Evolutionary conservation across 2,888 invertebrate species (phyloP).

Genomic region (Halictus quadricinctus): DNA sequence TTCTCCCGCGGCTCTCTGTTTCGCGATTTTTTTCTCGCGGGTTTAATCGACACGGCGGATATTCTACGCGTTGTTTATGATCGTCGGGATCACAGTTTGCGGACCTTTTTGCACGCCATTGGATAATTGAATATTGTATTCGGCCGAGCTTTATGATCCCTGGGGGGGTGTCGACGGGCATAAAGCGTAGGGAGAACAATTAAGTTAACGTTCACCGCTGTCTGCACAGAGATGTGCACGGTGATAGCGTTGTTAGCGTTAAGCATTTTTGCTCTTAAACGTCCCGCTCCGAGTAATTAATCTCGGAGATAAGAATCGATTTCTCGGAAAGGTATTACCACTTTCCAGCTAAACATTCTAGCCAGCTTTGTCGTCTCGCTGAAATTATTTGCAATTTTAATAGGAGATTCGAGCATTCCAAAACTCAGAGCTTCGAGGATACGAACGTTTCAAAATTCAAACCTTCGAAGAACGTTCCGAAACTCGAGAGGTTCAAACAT

Average conservation of each 20-base stretch:
- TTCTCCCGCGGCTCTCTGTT: neutral
- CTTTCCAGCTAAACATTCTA: too few species aligned
- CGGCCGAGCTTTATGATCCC: neutral
- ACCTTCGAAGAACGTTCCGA: neutral
- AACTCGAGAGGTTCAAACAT: neutral
- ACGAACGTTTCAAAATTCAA: too few species aligned
- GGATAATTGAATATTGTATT: conserved; percentile 5
- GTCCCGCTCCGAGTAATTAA: neutral
- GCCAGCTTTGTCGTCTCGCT: too few species aligned
- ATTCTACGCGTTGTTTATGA: conserved; percentile 6
- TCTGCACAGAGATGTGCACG: neutral
- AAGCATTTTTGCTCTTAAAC: neutral
- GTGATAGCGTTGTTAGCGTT: neutral
- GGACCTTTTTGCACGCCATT: neutral
- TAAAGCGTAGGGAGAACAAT: conserved; percentile 11
- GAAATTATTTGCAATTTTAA: too few species aligned
- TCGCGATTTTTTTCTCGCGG: neutral
- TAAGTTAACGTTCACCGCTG: neutral
- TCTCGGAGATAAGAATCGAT: neutral
- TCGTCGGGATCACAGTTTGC: neutral
- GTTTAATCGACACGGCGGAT: neutral
- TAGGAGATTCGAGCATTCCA: too few species aligned
- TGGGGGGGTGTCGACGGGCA: neutral
- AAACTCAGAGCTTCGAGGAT: too few species aligned
- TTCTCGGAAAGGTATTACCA: neutral